phyloP scores from a whole-genome alignment of 2,797 vertebrate genomes.

The Sebastes nivosus region DNA sequence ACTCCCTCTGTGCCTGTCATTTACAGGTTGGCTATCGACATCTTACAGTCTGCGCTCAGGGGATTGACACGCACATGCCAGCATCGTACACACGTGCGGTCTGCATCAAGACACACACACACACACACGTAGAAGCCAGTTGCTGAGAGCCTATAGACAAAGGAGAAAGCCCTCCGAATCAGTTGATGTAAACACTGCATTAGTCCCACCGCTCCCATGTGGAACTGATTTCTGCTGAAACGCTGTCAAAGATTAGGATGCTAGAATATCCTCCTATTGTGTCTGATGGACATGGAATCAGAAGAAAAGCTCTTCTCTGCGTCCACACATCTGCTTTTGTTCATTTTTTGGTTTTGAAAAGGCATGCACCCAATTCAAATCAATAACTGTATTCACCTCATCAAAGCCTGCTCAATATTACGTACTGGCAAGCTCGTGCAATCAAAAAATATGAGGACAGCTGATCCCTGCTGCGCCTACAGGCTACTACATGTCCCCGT shows the following conservation, averaged over 20 bases:
- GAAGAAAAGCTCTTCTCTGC: conserved; percentile 12
- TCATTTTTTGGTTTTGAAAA: conserved; percentile 14
- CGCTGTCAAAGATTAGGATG: conserved; percentile 24
- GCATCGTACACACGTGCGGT: conserved; percentile 31
- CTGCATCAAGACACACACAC: neutral
- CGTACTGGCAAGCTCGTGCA: conserved; percentile 14
- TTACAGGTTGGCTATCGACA: conserved; percentile 84
- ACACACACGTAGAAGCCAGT: neutral
- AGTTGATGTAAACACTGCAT: conserved; percentile 40
- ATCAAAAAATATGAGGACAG: conserved; percentile 28
- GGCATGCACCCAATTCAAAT: conserved; percentile 39
- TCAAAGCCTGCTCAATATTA: conserved; percentile 33
- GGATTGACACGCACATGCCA: conserved; percentile 33
- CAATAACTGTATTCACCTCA: conserved; percentile 47
- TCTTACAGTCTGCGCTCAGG: conserved; percentile 62
- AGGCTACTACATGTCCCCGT: conserved; percentile 66
- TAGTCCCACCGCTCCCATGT: conserved; percentile 35
- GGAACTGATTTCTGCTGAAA: conserved; percentile 52
- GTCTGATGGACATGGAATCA: conserved; percentile 28
- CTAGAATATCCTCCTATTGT: conserved; percentile 20
- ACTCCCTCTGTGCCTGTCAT: conserved; percentile 86
- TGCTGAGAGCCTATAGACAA: conserved; percentile 10
- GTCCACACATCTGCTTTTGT: conserved; percentile 51
- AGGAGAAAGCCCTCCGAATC: conserved; percentile 17
- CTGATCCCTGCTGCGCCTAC: conserved; percentile 44